phyloP scores from a whole-genome alignment of 2,888 invertebrate species.

The Linnaemya tessellans region DNA sequence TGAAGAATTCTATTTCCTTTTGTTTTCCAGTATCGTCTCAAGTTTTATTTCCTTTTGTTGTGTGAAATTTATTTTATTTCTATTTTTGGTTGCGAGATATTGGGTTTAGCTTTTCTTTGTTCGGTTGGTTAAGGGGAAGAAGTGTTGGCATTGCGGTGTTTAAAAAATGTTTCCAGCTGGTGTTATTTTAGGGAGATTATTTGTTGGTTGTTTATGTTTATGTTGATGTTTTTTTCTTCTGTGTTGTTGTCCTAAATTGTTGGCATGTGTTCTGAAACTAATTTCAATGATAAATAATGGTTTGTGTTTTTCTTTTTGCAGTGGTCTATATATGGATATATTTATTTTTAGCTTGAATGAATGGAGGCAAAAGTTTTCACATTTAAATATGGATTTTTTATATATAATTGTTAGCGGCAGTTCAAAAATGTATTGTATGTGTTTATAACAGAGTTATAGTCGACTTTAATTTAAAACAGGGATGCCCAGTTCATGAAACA shows the following conservation, averaged over 20 bases:
- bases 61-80: not conserved
- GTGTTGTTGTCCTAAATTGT: slow-evolving; percentile 1
- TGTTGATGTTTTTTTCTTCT: slow-evolving; percentile 1
- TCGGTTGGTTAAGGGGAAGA: not conserved
- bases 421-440: no score
- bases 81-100: slow-evolving; percentile 3
- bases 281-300: slow-evolving; percentile 9
- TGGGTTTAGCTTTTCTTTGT: slow-evolving; percentile 12
- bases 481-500: no score
- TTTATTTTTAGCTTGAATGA: not conserved
- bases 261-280: not conserved
- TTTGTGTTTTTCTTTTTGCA: not conserved
- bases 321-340: not conserved
- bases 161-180: slow-evolving; percentile 52
- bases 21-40: not conserved
- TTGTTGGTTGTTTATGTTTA: slow-evolving; percentile 24
- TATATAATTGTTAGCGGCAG: not conserved
- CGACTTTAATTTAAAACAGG: no score
- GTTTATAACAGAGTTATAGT: no score
- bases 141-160: slow-evolving; percentile 1
- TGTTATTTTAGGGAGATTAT: slow-evolving; percentile 38
- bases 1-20: slow-evolving; percentile 18
- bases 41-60: not conserved
- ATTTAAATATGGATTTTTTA: not conserved
- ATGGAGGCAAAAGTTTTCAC: not conserved